A percentile compares a stretch with the other conserved stretches of the same genome.
Conservation (phyloP, 2,797 vertebrate species). For the Staurois parvus region DNA sequence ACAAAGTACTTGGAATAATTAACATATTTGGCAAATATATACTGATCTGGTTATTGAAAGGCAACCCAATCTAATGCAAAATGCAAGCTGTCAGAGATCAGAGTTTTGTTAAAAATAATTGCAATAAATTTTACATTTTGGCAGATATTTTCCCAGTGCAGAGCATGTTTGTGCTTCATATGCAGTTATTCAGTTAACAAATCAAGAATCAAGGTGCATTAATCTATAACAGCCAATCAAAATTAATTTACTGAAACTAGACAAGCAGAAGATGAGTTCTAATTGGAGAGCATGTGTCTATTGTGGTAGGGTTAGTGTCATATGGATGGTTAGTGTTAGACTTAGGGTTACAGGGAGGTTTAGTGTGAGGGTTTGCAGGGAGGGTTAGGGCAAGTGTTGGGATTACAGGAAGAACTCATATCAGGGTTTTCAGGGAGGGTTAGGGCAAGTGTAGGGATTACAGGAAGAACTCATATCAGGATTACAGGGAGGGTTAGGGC, state of each 20-base stretch:
- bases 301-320: neutral
- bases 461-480: too few relatives aligned
- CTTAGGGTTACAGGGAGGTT: too few relatives aligned
- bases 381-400: too few relatives aligned
- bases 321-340: neutral
- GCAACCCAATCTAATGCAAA: neutral
- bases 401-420: too few relatives aligned
- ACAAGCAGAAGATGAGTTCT: neutral
- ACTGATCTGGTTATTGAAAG: neutral
- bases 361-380: too few relatives aligned
- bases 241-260: neutral
- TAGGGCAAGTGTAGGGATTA: too few relatives aligned
- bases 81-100: neutral
- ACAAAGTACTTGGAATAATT: conserved; percentile 2
- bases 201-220: neutral
- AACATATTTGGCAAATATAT: conserved; percentile 73
- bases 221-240: neutral
- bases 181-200: neutral
- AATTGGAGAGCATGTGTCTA: neutral
- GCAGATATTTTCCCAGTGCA: neutral
- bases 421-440: too few relatives aligned
- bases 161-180: neutral
- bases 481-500: too few relatives aligned
- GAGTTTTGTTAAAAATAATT: neutral
- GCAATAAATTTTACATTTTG: neutral